Evolutionary conservation across 2,113 vertebrate species (phyloP).

Genomic region (Istiophorus platypterus): DNA sequence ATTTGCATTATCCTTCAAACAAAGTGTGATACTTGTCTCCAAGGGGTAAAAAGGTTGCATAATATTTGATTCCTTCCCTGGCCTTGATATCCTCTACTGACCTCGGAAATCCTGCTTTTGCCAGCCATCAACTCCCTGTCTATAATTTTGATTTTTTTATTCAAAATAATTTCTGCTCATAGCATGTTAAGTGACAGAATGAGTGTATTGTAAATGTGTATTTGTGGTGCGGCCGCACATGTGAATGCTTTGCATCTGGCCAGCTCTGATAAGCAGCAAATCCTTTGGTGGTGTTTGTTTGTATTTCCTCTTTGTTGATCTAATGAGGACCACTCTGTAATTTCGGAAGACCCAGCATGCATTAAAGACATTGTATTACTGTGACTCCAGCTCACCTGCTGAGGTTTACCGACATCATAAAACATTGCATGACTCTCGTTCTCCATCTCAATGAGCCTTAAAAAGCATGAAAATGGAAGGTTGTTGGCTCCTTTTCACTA

Average conservation of each 20-base stretch:
- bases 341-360: slow-evolving; percentile 70
- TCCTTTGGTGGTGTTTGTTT: slow-evolving; percentile 71
- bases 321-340: slow-evolving; percentile 75
- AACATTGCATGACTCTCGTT: slow-evolving; percentile 58
- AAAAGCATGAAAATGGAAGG: slow-evolving; percentile 77
- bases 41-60: neutral
- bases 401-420: slow-evolving; percentile 78
- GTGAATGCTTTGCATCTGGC: slow-evolving; percentile 18
- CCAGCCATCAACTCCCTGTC: neutral
- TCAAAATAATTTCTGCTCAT: neutral
- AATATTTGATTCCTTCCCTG: neutral
- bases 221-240: neutral
- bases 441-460: slow-evolving; percentile 78
- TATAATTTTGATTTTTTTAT: slow-evolving; percentile 11
- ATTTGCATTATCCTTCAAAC: neutral
- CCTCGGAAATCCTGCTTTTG: neutral
- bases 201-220: neutral
- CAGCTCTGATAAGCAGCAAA: slow-evolving; percentile 33
- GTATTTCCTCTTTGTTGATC: slow-evolving; percentile 77
- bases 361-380: slow-evolving; percentile 64
- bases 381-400: slow-evolving; percentile 73
- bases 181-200: neutral
- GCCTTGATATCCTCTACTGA: neutral
- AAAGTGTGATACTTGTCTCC: neutral
- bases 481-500: slow-evolving; percentile 67